phyloP scores from a whole-genome alignment of 1,140 invertebrate species.

The Vanessa tameamea region DNA sequence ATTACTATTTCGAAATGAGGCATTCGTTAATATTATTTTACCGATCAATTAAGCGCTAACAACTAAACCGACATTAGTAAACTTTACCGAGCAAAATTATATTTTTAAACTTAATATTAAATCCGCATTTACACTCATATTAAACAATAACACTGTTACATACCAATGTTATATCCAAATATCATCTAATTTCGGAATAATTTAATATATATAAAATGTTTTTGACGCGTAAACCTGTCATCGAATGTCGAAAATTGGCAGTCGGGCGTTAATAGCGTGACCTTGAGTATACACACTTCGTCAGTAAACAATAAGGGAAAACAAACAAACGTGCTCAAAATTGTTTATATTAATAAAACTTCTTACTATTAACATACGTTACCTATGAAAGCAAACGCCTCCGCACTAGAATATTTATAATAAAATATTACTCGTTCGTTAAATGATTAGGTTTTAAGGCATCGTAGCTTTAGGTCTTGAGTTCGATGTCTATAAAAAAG shows the following conservation, averaged over 20 bases:
- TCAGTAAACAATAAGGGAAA: conserved; percentile 33
- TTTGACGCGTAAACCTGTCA: background rate
- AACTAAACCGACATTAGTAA: too few relatives aligned
- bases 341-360: conserved; percentile 15
- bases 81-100: too few relatives aligned
- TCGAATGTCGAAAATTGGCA: background rate
- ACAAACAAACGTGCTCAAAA: conserved; percentile 22
- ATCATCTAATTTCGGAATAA: background rate
- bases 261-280: conserved; percentile 5
- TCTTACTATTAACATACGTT: conserved; percentile 16
- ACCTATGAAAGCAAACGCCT: conserved; percentile 1
- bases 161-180: background rate
- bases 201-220: background rate
- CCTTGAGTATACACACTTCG: conserved; percentile 19
- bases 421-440: background rate
- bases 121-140: too few relatives aligned
- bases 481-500: too few relatives aligned
- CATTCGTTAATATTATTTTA: too few relatives aligned
- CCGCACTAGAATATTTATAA: background rate
- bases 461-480: too few relatives aligned
- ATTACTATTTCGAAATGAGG: too few relatives aligned
- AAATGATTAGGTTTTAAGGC: too few relatives aligned
- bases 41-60: too few relatives aligned
- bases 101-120: too few relatives aligned
- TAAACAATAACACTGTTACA: too few relatives aligned